Evolutionary conservation across 2,113 vertebrate species (phyloP), one percentile per base, ranked within the genome.

Genomic region (Seriola rivoliana): DNA sequence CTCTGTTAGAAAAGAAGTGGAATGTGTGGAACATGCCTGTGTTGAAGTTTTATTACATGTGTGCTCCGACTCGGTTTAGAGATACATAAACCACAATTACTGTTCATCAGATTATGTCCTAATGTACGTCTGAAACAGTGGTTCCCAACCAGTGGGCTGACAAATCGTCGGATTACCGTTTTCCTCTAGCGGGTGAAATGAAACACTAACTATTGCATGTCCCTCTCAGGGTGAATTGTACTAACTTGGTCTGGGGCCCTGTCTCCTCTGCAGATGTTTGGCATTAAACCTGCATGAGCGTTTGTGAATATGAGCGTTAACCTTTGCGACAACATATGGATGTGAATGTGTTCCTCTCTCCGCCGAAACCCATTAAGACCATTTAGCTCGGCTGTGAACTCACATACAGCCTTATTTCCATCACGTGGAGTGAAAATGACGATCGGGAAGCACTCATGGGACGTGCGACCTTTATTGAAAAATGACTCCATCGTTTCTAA

Each of bases 391-490:
- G 64, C 63, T 77, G 84, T 84, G 85, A 89, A 79, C 92, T 89
- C 90, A 75, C 87, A 80, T 10, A 17, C 55, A 25, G n/a, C 40
- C 71, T 70, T 70, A 60, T 86, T 78, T 86, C 79, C 85, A 81
- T 84, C 88, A 78, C 36, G 0, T 1, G 14, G 65, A 68, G 63
- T 6, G 40, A 42, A 75, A 92, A 73, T 14, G 81, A 84, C 57
- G 60, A 81, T 71, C 10, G 52, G 8, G 77, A 78, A 71, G 58
- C 25, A 38, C 68, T 85, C 64, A 19, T 5, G 71, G 72, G 85
- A 84, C 76, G 1, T 1, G 78, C 32, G 85, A 90, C 89, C 88
- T 93, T 91, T 91, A 38, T 84, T 84, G 85, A 91, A 86, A 91
- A 91, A 92, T 82, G 71, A 71, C 72, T 80, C 75, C 77, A 65